phyloP scores from a whole-genome alignment of 1,140 invertebrate species.

The Coelopa frigida region DNA sequence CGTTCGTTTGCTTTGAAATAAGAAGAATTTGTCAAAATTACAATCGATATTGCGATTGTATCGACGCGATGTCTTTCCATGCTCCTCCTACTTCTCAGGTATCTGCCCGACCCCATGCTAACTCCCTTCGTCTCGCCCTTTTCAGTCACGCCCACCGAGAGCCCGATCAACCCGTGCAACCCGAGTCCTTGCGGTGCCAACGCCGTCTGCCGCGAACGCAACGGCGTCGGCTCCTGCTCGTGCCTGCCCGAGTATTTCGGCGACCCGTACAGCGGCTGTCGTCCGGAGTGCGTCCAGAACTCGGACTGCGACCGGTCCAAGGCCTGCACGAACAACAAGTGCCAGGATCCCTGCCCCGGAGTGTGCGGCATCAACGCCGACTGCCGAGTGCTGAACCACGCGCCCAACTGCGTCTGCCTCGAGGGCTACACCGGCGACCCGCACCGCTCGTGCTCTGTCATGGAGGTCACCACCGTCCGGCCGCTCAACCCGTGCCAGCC shows the following conservation, averaged over 20 bases:
- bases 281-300: constrained; percentile 67
- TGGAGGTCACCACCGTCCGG: constrained; percentile 38
- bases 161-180: constrained; percentile 53
- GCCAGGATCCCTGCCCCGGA: constrained; percentile 63
- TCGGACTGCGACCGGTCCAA: constrained; percentile 58
- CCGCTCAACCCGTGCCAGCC: constrained; percentile 59
- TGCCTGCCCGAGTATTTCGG: constrained; percentile 68
- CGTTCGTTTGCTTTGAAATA: background rate
- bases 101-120: background rate
- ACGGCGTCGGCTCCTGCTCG: constrained; percentile 67
- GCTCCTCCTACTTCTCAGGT: background rate
- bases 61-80: background rate
- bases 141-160: constrained; percentile 41
- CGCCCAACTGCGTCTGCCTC: constrained; percentile 66
- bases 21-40: background rate
- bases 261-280: constrained; percentile 63
- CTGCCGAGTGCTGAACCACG: constrained; percentile 62
- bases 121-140: background rate
- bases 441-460: constrained; percentile 30
- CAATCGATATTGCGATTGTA: background rate
- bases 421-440: constrained; percentile 71
- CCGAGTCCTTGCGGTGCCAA: constrained; percentile 76
- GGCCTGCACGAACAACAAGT: constrained; percentile 63
- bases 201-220: constrained; percentile 67
- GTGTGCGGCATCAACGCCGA: constrained; percentile 61